Percentiles rank a stretch among this genome's conserved stretches.
These are phyloP conservation scores for Macrotis lagotis DNA, from an alignment of 2,113 vertebrate species.

Conservation along the genomic window DNA sequence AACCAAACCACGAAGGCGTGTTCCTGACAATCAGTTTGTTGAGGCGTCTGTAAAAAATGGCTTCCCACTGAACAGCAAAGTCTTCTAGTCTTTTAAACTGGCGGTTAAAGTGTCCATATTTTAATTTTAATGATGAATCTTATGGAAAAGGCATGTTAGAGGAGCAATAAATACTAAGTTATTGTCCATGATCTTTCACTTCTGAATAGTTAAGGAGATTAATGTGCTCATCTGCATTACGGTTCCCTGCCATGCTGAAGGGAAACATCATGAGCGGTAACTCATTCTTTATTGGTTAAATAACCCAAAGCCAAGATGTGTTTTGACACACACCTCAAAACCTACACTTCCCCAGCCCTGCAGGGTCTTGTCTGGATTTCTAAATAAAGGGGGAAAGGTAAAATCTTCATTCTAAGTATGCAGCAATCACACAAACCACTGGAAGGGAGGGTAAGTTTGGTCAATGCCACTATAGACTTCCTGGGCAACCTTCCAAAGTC, in stretches of 20 bases:
- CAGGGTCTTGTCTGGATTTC: conserved; percentile 60
- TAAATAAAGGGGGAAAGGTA: conserved; percentile 58
- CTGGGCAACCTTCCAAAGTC: conserved; percentile 5
- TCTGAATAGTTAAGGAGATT: conserved; percentile 83
- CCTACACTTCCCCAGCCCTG: conserved; percentile 21
- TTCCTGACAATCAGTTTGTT: conserved; percentile 43
- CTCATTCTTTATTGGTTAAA: conserved; percentile 48
- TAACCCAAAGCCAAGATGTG: conserved; percentile 8
- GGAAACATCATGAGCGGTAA: conserved; percentile 61
- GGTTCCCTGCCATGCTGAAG: conserved; percentile 72
- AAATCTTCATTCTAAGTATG: neutral
- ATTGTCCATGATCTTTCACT: conserved; percentile 79
- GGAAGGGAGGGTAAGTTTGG: neutral
- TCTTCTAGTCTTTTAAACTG: conserved; percentile 75
- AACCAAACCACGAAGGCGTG: neutral
- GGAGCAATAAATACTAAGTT: conserved; percentile 81
- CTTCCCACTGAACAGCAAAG: conserved; percentile 58
- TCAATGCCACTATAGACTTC: neutral
- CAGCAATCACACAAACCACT: conserved; percentile 3
- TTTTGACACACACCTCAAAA: conserved; percentile 54
- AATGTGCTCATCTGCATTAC: conserved; percentile 79
- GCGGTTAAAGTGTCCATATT: conserved; percentile 73
- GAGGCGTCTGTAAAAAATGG: conserved; percentile 70
- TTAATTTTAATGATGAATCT: conserved; percentile 79
- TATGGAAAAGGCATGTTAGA: conserved; percentile 72